These are phyloP conservation scores for Cremastinae sp. DNA, from an alignment of 2,888 invertebrate genomes.

Conservation along the genomic window DNA sequence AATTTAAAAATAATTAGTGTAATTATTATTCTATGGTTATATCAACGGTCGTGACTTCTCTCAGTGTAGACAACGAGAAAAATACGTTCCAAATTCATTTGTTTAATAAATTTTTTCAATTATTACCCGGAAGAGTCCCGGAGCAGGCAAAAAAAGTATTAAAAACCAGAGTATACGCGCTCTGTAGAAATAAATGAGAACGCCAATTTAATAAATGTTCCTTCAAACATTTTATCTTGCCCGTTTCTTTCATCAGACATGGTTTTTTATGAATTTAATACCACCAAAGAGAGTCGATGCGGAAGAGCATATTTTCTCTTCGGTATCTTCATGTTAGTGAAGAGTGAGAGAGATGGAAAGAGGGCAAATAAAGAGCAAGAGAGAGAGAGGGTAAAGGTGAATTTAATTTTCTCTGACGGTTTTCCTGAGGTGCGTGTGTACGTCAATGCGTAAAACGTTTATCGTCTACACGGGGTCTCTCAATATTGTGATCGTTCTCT, in stretches of 20 bases:
- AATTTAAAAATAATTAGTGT: no score
- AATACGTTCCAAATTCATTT: no score
- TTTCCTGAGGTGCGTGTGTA: not conserved
- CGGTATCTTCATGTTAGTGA: not conserved
- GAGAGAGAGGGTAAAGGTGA: slow-evolving; percentile 24
- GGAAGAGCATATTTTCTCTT: not conserved
- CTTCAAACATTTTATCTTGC: no score
- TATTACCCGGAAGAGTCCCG: no score
- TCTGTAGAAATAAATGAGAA: no score
- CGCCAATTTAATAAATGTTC: no score
- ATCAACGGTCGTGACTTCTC: no score
- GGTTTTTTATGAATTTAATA: not conserved
- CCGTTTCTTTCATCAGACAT: not conserved
- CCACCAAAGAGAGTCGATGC: not conserved
- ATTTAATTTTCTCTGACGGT: slow-evolving; percentile 51
- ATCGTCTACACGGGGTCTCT: slow-evolving; percentile 3
- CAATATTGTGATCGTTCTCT: slow-evolving; percentile 13
- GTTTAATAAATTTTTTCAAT: no score
- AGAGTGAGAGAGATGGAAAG: not conserved
- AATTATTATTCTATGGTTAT: no score
- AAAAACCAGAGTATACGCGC: no score
- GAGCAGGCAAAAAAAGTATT: no score
- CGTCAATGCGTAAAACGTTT: not conserved
- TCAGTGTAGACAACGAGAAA: no score
- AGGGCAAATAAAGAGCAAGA: not conserved